Evolutionary conservation across 1,140 invertebrate genomes (phyloP), one percentile per base, ranked within the genome.

Genomic region (Saccostrea cuccullata): DNA sequence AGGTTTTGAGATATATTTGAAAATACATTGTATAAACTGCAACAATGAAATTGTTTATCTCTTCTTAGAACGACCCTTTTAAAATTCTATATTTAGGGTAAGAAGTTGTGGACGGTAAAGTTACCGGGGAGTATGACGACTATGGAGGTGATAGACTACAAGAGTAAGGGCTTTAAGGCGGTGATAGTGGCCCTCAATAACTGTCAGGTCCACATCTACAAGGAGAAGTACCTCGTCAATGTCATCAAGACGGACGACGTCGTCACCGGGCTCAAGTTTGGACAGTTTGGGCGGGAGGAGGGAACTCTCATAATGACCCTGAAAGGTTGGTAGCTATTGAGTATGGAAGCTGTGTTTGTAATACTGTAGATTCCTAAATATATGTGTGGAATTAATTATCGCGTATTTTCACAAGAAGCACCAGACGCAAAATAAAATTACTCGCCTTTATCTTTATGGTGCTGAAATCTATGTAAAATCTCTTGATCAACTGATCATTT

Each of bases 251-350:
- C 92, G 47, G 95, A 96, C 86, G 96, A 97, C 93, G 96, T 97
- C 0, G 96, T 97, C 2, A 97, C 97, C 0, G 97, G 97, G 17
- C 96, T 98, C 94, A 96, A 96, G 89, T 99, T 98, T 94, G 98
- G 98, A 0, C 96, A 97, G 91, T 97, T 99, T 95, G 98, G 98
- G 0, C 96, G 98, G 94, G 98, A 99, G 95, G 98, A 99, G 94
- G 97, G 98, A 93, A 97, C 98, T 0, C 96, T 99, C 67, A 96
- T 98, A 1, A 96, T 98, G 93, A 96, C 98, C 1, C 98, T 97
- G n/a, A 95, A 96, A 91, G 96, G 97, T 98, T 94, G 95, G 89
- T 86, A 58, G 36, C 17, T 20, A 8, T 47, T 47, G 47, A 47
- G 47, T 47, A 47, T 6, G 1, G 1, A 2, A 47, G 47, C 47